These are phyloP conservation scores for Choristoneura rosaceana DNA, from an alignment of 2,888 invertebrate species.

Conservation along the genomic window DNA sequence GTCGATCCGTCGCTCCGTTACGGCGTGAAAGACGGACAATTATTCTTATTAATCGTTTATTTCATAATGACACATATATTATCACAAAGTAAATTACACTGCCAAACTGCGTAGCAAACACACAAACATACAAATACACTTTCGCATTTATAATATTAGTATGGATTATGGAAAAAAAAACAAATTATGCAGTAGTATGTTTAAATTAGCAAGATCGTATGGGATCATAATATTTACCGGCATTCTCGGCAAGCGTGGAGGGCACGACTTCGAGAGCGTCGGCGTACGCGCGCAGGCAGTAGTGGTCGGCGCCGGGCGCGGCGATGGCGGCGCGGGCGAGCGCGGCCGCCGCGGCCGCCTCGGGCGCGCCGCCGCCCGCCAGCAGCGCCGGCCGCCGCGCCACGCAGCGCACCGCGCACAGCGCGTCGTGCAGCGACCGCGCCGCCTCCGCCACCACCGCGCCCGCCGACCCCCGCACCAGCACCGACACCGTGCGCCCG, in stretches of 20 bases:
- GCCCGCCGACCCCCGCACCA: constrained; percentile 94
- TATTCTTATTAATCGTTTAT: too few species aligned
- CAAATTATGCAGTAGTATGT: too few species aligned
- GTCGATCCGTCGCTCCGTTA: too few species aligned
- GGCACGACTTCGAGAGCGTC: constrained; percentile 94
- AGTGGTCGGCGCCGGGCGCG: constrained; percentile 96
- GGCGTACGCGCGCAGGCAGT: constrained; percentile 97
- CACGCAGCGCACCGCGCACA: constrained; percentile 96
- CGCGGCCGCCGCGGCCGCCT: constrained; percentile 96
- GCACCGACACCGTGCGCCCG: constrained; percentile 96
- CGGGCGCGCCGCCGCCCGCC: constrained; percentile 99
- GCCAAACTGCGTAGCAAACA: too few species aligned
- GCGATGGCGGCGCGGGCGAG: constrained; percentile 93
- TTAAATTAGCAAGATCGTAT: too few species aligned
- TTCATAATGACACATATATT: too few species aligned
- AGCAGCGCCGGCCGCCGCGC: constrained; percentile 96
- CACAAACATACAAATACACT: too few species aligned
- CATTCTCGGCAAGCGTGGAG: constrained; percentile 81
- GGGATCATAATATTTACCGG: constrained; percentile 58
- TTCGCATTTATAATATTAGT: too few species aligned
- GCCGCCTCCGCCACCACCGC: constrained; percentile 96
- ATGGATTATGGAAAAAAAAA: too few species aligned
- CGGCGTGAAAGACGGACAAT: too few species aligned
- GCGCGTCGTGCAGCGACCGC: constrained; percentile 95
- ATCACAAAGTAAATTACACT: too few species aligned